phyloP scores from a whole-genome alignment of 2,113 vertebrate species.

The Xiphophorus hellerii region DNA sequence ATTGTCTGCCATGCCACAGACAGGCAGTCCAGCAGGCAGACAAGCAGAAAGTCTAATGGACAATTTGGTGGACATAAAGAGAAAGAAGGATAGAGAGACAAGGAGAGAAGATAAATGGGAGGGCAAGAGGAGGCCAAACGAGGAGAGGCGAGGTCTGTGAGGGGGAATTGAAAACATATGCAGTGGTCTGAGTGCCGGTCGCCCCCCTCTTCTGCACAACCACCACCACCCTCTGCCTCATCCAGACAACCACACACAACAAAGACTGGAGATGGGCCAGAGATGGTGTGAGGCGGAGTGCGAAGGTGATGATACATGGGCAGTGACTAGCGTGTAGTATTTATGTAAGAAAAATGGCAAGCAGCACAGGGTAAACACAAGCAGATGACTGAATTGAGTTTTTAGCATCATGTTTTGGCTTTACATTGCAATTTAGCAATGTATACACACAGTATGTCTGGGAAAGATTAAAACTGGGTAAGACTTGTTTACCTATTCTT shows the following conservation, averaged over 20 bases:
- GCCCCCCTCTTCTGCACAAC: not conserved
- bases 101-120: slow-evolving; percentile 24
- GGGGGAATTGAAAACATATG: slow-evolving; percentile 71
- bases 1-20: slow-evolving; percentile 57
- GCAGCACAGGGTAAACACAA: slow-evolving; percentile 41
- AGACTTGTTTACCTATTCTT: not conserved
- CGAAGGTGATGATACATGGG: slow-evolving; percentile 69
- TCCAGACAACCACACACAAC: slow-evolving; percentile 72
- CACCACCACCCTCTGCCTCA: slow-evolving; percentile 45
- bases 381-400: slow-evolving; percentile 33
- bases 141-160: slow-evolving; percentile 54
- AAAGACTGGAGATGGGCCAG: slow-evolving; percentile 65
- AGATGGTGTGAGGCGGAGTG: slow-evolving; percentile 65
- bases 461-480: slow-evolving; percentile 5
- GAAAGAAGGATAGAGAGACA: slow-evolving; percentile 17
- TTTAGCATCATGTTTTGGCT: slow-evolving; percentile 13
- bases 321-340: slow-evolving; percentile 41
- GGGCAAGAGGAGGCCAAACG: slow-evolving; percentile 44
- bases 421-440: not conserved
- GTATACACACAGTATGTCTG: not conserved
- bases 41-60: slow-evolving; percentile 63
- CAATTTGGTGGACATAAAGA: slow-evolving; percentile 61
- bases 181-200: slow-evolving; percentile 70
- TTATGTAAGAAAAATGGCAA: slow-evolving; percentile 44
- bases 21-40: slow-evolving; percentile 52